phyloP scores from a whole-genome alignment of 2,113 vertebrate species.

The Nematolebias whitei region DNA sequence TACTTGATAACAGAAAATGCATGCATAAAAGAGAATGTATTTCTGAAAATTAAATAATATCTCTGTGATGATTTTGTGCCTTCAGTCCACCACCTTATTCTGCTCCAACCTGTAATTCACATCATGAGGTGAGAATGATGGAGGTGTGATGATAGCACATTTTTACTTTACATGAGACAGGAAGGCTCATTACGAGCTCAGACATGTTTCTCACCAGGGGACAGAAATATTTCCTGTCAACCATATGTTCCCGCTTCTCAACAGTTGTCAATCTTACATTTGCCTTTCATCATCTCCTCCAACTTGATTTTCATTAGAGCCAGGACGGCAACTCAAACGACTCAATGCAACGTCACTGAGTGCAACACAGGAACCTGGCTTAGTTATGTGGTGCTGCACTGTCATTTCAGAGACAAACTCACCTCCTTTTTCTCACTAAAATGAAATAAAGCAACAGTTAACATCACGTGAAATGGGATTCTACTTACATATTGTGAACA shows the following conservation, averaged over 20 bases:
- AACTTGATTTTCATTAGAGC: slow-evolving; percentile 53
- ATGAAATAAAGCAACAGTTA: not conserved
- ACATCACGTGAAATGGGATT: no score
- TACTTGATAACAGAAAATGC: slow-evolving; percentile 31
- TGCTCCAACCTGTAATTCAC: slow-evolving; percentile 56
- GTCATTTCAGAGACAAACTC: slow-evolving; percentile 21
- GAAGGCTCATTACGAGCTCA: slow-evolving; percentile 64
- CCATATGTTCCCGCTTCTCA: slow-evolving; percentile 38
- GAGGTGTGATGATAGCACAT: slow-evolving; percentile 63
- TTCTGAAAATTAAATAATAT: slow-evolving; percentile 48
- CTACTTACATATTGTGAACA: no score
- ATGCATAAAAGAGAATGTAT: slow-evolving; percentile 30
- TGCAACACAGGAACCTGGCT: slow-evolving; percentile 23
- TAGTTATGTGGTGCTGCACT: slow-evolving; percentile 16
- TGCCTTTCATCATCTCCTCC: slow-evolving; percentile 56
- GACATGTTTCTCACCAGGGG: slow-evolving; percentile 54
- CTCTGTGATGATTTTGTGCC: slow-evolving; percentile 47
- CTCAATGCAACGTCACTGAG: slow-evolving; percentile 33
- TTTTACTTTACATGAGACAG: slow-evolving; percentile 62
- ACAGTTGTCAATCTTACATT: slow-evolving; percentile 63
- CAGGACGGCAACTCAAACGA: slow-evolving; percentile 1
- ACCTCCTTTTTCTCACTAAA: not conserved
- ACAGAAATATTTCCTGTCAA: slow-evolving; percentile 46
- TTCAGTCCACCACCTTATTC: slow-evolving; percentile 21
- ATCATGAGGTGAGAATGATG: slow-evolving; percentile 63